Percentiles rank a stretch among this genome's conserved stretches.
phyloP scores from a whole-genome alignment of 2,113 vertebrate species.

The Gymnorhina tibicen region DNA sequence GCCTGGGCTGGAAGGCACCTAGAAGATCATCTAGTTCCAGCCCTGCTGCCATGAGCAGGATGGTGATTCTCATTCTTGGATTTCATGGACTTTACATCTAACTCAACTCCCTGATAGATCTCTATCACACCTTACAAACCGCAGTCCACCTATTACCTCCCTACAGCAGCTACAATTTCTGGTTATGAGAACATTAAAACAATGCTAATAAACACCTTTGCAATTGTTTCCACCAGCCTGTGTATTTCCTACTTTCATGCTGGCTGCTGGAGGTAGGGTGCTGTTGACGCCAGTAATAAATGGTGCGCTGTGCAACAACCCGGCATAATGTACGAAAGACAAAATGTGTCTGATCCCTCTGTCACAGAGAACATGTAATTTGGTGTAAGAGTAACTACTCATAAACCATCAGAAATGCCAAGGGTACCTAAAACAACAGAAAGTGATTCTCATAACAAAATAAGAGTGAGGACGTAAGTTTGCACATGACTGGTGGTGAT shows the following conservation, averaged over 20 bases:
- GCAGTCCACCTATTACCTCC: background rate
- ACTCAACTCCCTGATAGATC: background rate
- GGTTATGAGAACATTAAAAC: background rate
- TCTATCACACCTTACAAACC: background rate
- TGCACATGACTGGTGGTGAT: background rate
- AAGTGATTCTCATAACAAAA: background rate
- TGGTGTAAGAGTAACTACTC: background rate
- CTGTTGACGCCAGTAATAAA: background rate
- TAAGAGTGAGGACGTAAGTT: background rate
- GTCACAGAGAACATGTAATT: background rate
- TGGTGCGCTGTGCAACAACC: background rate
- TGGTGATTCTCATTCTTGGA: background rate
- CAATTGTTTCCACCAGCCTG: background rate
- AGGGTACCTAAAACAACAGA: background rate
- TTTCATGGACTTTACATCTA: background rate
- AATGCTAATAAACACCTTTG: background rate
- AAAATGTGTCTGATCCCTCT: background rate
- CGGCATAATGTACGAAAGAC: background rate
- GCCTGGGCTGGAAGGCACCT: background rate
- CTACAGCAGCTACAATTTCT: background rate
- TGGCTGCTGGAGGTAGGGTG: accelerated
- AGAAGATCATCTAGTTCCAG: background rate
- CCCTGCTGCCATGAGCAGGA: background rate
- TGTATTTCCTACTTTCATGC: background rate
- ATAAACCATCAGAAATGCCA: background rate